phyloP scores from a whole-genome alignment of 2,113 vertebrate species.

The Eira barbara region DNA sequence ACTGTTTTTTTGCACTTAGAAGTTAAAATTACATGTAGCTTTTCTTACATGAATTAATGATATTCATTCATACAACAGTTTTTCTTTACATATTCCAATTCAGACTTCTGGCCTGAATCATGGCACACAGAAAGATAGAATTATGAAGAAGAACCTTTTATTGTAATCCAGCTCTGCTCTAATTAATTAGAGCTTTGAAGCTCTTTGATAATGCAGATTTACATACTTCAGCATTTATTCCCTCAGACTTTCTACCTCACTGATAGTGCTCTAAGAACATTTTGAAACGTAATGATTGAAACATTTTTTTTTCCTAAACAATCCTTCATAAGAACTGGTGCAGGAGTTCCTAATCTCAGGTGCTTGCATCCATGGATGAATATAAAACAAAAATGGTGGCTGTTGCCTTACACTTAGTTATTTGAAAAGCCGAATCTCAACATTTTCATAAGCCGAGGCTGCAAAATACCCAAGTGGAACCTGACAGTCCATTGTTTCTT shows the following conservation, averaged over 20 bases:
- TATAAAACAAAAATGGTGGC: neutral
- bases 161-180: neutral
- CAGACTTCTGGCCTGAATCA: slow-evolving; percentile 20
- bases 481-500: neutral
- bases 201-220: slow-evolving; percentile 42
- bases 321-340: neutral
- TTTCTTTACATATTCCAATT: slow-evolving; percentile 17
- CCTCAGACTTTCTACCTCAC: slow-evolving; percentile 25
- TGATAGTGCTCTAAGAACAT: slow-evolving; percentile 18
- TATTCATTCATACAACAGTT: neutral
- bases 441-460: slow-evolving; percentile 12
- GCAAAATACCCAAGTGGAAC: neutral
- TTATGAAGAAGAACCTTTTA: slow-evolving; percentile 34
- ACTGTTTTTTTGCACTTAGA: neutral
- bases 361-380: neutral
- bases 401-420: neutral
- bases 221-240: slow-evolving; percentile 27
- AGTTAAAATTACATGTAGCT: slow-evolving; percentile 10
- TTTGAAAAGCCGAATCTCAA: slow-evolving; percentile 44
- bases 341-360: neutral
- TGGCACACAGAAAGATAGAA: neutral
- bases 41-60: neutral
- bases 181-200: slow-evolving; percentile 50
- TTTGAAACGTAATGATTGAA: slow-evolving; percentile 48
- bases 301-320: slow-evolving; percentile 14